These are phyloP conservation scores for Eurosta solidaginis DNA, from an alignment of 1,140 invertebrate genomes.

Conservation along the genomic window DNA sequence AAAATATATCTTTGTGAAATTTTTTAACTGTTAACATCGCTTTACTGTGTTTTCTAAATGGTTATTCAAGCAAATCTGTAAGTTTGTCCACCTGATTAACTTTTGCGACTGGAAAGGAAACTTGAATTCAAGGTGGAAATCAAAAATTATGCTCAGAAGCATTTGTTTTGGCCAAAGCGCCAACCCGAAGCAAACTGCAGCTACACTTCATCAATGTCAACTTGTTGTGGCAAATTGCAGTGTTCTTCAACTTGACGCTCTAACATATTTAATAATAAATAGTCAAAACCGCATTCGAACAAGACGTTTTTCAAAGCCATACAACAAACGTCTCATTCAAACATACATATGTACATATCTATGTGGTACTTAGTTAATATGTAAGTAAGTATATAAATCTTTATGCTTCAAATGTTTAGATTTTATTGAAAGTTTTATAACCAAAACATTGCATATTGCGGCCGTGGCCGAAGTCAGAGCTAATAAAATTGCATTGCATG, in stretches of 20 bases:
- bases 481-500: neutral
- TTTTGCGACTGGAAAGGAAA: conserved; percentile 19
- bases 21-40: no score
- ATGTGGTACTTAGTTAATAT: no score
- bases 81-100: neutral
- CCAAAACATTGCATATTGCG: neutral
- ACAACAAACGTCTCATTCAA: neutral
- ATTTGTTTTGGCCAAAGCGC: neutral
- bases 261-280: neutral
- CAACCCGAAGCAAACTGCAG: neutral
- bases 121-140: conserved; percentile 10
- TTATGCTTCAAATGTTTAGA: neutral
- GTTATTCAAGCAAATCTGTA: neutral
- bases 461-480: neutral
- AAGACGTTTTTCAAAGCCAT: neutral
- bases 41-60: no score
- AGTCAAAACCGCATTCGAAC: neutral
- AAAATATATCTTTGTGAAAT: no score
- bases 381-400: neutral
- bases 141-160: neutral
- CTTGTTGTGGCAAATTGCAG: neutral
- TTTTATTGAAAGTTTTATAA: neutral
- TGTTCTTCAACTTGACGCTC: conserved; percentile 19
- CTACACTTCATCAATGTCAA: conserved; percentile 3
- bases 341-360: neutral